phyloP scores from a whole-genome alignment of 2,797 vertebrate genomes.

The Muscicapa comitata region DNA sequence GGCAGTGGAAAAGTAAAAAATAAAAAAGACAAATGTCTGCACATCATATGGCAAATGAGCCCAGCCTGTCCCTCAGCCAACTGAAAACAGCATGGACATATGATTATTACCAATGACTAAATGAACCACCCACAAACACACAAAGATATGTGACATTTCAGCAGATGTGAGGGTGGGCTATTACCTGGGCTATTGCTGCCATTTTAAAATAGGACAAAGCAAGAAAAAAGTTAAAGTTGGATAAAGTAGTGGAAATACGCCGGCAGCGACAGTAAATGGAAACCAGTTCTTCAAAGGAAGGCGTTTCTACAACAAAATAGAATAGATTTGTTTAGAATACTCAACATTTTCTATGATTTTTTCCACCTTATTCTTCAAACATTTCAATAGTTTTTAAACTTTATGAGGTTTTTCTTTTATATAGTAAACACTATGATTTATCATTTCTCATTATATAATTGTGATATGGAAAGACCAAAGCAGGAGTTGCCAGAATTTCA shows the following conservation, averaged over 20 bases:
- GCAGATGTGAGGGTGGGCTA: background rate
- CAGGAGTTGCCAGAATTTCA: background rate
- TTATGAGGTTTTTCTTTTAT: background rate
- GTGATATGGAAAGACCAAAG: background rate
- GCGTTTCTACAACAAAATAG: conserved; percentile 75
- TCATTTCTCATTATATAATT: background rate
- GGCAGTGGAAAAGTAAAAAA: background rate
- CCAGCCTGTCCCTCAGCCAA: background rate
- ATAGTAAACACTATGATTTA: background rate
- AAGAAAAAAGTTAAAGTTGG: conserved; percentile 86
- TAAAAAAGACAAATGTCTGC: rapidly evolving
- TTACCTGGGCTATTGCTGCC: conserved; percentile 89
- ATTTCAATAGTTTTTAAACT: background rate
- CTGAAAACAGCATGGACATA: background rate
- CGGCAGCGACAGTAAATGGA: conserved; percentile 82
- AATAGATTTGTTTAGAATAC: background rate
- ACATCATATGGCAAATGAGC: rapidly evolving
- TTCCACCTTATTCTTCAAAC: background rate
- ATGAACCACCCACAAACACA: background rate
- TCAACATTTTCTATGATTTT: background rate
- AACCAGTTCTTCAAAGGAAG: conserved; percentile 79
- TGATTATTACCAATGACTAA: background rate
- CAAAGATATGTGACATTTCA: background rate
- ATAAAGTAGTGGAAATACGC: conserved; percentile 67
- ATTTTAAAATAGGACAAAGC: conserved; percentile 89